Evolutionary conservation across 2,888 invertebrate species (phyloP).

Genomic region (Eudasyphora cyanicolor): DNA sequence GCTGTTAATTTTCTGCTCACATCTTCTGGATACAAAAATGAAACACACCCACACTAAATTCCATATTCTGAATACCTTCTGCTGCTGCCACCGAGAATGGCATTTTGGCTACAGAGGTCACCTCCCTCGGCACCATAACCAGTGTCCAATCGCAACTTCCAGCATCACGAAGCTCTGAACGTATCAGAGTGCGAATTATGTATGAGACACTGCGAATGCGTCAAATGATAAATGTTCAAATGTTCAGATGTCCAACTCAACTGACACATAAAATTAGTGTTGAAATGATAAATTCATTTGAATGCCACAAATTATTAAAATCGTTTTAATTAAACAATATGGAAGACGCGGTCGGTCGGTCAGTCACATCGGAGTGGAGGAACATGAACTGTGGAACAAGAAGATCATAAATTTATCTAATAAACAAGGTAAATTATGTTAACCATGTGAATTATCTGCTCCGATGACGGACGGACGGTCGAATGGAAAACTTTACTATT

Average conservation of each 20-base stretch:
- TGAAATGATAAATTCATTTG: constrained; percentile 47
- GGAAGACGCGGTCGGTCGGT: neutral
- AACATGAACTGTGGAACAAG: constrained; percentile 10
- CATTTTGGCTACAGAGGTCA: neutral
- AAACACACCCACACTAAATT: constrained; percentile 24
- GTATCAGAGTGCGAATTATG: neutral
- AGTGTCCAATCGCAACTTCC: no score
- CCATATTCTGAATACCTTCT: neutral
- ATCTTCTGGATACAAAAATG: neutral
- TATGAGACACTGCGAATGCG: neutral
- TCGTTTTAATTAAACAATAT: constrained; percentile 45
- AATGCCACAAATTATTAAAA: constrained; percentile 40
- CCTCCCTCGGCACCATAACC: neutral
- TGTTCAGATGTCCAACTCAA: constrained; percentile 30
- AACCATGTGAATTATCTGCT: neutral
- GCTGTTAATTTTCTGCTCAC: neutral
- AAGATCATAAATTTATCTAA: neutral
- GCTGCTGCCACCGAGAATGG: neutral
- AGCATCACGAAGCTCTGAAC: neutral
- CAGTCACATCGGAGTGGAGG: neutral
- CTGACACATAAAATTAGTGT: constrained; percentile 47
- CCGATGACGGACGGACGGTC: neutral
- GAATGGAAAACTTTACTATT: neutral
- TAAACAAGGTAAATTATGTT: neutral
- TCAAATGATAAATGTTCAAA: neutral